phyloP scores from a whole-genome alignment of 2,113 vertebrate species.

The Albula glossodonta region DNA sequence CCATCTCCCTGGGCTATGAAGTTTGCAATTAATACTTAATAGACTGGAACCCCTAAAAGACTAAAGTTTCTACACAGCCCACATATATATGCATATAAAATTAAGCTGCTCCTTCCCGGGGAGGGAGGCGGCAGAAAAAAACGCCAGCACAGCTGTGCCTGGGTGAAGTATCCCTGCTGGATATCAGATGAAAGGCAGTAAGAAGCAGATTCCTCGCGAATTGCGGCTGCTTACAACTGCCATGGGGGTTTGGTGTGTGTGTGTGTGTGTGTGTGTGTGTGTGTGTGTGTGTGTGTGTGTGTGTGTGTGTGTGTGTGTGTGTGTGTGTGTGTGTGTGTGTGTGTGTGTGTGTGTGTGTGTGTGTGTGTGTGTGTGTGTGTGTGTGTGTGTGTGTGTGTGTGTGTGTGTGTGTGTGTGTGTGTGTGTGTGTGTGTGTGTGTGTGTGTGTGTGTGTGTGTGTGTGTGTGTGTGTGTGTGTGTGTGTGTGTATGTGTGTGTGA shows the following conservation, averaged over 20 bases:
- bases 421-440: background rate
- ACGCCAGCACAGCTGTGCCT: background rate
- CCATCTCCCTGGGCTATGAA: background rate
- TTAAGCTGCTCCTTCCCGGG: background rate
- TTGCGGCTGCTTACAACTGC: background rate
- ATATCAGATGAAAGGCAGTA: background rate
- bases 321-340: background rate
- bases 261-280: background rate
- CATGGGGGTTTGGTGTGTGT: background rate
- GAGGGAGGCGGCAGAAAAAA: background rate
- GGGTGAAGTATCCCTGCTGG: conserved; percentile 2
- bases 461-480: background rate
- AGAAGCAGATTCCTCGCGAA: background rate
- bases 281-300: background rate
- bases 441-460: background rate
- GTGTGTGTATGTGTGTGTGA: background rate
- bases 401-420: background rate
- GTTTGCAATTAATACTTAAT: conserved; percentile 13
- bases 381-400: background rate
- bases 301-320: background rate
- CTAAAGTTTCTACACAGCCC: background rate
- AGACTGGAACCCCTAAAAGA: background rate
- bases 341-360: background rate
- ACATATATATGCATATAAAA: background rate
- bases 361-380: background rate